Percentiles rank a stretch among this genome's conserved stretches.
These are phyloP conservation scores for Melipona bicolor DNA, from an alignment of 2,888 invertebrate species.

Conservation along the genomic window DNA sequence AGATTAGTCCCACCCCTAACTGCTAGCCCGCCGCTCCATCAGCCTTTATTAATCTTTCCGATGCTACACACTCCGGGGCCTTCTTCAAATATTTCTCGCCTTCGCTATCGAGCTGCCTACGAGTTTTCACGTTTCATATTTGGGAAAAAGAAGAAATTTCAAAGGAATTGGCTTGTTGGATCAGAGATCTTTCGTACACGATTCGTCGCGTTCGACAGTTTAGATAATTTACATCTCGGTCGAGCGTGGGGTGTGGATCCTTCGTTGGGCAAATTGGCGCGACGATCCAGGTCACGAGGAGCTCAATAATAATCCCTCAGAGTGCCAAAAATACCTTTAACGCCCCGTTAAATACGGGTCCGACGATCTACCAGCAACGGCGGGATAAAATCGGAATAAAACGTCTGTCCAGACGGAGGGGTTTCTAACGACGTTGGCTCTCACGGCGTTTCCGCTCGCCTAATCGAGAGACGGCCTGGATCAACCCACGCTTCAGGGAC, in stretches of 20 bases:
- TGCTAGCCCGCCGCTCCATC: neutral
- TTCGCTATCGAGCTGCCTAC: neutral
- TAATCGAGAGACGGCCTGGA: constrained; percentile 64
- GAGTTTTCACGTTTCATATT: neutral
- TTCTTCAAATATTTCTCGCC: neutral
- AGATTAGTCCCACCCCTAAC: constrained; percentile 44
- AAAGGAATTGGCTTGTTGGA: no score
- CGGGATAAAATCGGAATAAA: neutral
- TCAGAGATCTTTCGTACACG: no score
- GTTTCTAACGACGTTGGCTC: neutral
- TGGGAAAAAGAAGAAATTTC: no score
- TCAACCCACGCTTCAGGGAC: constrained; percentile 60
- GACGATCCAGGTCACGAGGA: no score
- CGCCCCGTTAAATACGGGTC: no score
- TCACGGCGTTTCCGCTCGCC: constrained; percentile 29
- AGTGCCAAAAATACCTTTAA: no score
- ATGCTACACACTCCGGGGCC: neutral
- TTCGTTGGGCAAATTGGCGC: no score
- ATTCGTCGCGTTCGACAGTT: no score
- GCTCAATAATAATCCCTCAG: no score
- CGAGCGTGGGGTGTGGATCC: no score
- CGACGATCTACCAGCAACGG: no score
- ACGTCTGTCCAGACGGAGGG: neutral
- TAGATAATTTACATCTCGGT: no score
- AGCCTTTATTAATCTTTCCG: constrained; percentile 36